These are phyloP conservation scores for Progne subis DNA, from an alignment of 2,113 vertebrate species.

Conservation along the genomic window DNA sequence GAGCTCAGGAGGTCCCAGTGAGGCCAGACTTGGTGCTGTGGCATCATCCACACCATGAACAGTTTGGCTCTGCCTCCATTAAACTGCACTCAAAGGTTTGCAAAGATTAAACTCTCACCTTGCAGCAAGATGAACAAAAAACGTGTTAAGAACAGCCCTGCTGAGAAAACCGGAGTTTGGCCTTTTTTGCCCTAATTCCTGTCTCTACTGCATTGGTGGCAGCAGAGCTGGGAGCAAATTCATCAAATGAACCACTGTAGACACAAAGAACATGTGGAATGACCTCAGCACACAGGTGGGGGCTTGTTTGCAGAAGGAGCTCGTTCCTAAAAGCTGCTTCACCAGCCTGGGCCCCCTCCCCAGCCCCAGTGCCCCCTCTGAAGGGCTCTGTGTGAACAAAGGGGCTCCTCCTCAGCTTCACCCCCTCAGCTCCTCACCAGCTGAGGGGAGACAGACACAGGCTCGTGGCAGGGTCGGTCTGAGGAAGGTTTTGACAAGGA, in stretches of 20 bases:
- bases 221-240: background rate
- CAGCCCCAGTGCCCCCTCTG: background rate
- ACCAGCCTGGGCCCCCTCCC: background rate
- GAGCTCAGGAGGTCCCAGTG: background rate
- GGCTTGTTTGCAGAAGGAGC: background rate
- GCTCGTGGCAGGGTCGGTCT: background rate
- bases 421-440: background rate
- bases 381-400: background rate
- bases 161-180: background rate
- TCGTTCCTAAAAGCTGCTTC: background rate
- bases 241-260: background rate
- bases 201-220: background rate
- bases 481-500: background rate
- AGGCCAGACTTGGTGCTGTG: background rate
- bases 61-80: background rate
- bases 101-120: background rate
- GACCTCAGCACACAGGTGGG: background rate
- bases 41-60: background rate
- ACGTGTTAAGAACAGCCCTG: background rate
- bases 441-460: background rate
- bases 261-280: background rate
- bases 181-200: background rate
- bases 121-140: background rate
- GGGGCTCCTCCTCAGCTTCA: background rate
- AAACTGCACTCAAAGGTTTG: no score